phyloP scores from a whole-genome alignment of 2,797 vertebrate genomes.

The Gouania willdenowi region DNA sequence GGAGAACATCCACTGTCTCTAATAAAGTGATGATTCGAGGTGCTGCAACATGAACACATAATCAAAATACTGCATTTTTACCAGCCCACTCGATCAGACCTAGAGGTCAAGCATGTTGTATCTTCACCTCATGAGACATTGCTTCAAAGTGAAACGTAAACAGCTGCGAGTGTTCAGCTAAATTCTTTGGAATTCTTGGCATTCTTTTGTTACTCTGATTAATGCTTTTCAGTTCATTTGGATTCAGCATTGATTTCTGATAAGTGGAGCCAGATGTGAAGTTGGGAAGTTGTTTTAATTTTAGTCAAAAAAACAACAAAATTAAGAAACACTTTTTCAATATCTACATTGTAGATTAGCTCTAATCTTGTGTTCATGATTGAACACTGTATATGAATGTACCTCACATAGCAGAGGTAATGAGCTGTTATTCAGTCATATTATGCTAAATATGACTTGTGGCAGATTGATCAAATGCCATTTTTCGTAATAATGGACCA shows the following conservation, averaged over 20 bases:
- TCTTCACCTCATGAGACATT: neutral
- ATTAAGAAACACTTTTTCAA: neutral
- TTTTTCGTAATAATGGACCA: too few species aligned
- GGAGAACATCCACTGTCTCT: constrained; percentile 87
- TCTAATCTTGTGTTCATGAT: too few species aligned
- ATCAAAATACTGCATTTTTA: too few species aligned
- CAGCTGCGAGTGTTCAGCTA: constrained; percentile 23
- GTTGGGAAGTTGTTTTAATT: neutral
- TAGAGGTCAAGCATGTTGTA: neutral
- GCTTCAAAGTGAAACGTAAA: neutral
- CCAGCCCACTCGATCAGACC: too few species aligned
- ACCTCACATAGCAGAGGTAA: too few species aligned
- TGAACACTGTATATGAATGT: too few species aligned
- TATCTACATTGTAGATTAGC: too few species aligned
- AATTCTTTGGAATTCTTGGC: constrained; percentile 22
- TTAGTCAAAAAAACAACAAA: neutral
- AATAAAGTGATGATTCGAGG: constrained; percentile 87
- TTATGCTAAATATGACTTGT: too few species aligned
- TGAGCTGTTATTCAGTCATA: too few species aligned
- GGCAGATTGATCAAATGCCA: too few species aligned
- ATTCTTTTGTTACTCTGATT: constrained; percentile 21
- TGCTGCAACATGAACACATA: constrained; percentile 64
- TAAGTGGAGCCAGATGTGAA: constrained; percentile 4
- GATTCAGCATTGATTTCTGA: neutral
- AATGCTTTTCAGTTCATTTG: constrained; percentile 17